Evolutionary conservation across 2,113 vertebrate species (phyloP), one percentile per base, ranked within the genome.

Genomic region (Aramus guarauna): DNA sequence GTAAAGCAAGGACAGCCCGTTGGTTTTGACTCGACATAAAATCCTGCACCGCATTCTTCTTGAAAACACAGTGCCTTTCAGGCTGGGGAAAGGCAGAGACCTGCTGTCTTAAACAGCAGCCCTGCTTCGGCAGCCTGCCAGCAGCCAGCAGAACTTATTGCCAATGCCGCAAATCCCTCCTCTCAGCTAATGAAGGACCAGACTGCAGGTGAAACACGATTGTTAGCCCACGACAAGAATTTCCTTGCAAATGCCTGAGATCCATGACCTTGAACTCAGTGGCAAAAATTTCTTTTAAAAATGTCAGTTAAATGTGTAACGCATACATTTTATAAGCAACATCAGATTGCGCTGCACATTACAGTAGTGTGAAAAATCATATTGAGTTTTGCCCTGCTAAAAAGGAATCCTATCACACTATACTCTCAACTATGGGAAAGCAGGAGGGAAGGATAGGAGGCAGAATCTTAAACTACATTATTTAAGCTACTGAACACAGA

Each of bases 101-200:
- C 95, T 12, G 92, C 95, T 48, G 88, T 22, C 93, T 93, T 21
- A 13, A 94, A 95, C 95, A 66, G 96, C 97, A 95, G 98, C 96
- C 77, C 82, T 52, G 96, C 76, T 19, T 41, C 97, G 98, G 98
- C 98, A 95, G 81, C 4, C 95, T 92, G 97, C 98, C 98, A 99
- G 97, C 96, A 81, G 92, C 95, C 97, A 88, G 94, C 92, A 97
- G 97, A 98, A 98, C 98, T 97, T 96, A 96, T 85, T 97, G 98
- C 96, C 95, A 85, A 95, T 96, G 97, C 97, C 93, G 97, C 98
- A 98, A 98, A 98, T 96, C 93, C 91, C 96, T 96, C 85, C 97
- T 94, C 96, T 84, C 95, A 66, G 96, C 97, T 98, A 96, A 97
- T 87, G 93, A 97, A 97, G 91, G 92, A 56, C 86, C 93, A 52